These are phyloP conservation scores for Lontra canadensis DNA, from an alignment of 2,113 vertebrate genomes.

Conservation along the genomic window DNA sequence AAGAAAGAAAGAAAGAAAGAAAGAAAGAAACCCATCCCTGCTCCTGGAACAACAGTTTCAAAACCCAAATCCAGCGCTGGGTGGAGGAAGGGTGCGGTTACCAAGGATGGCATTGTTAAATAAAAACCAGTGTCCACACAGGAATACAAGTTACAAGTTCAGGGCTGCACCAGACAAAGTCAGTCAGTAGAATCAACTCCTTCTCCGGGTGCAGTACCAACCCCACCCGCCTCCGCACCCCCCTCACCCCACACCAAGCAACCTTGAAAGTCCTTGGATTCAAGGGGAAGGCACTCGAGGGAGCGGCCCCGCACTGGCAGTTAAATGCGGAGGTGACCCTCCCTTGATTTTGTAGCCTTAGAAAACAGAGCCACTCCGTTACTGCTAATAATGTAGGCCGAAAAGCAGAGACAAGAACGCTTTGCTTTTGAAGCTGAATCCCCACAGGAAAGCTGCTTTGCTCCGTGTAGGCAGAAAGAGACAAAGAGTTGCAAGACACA, in stretches of 20 bases:
- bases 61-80: neutral
- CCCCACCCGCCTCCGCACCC: too few species aligned
- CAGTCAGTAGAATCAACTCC: neutral
- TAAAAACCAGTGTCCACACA: neutral
- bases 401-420: conserved; percentile 55
- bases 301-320: neutral
- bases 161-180: neutral
- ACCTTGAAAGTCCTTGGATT: conserved; percentile 13
- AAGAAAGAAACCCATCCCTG: neutral
- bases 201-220: neutral
- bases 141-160: neutral
- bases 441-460: conserved; percentile 67
- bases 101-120: neutral
- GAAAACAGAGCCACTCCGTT: conserved; percentile 30
- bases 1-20: too few species aligned
- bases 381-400: conserved; percentile 60
- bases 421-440: conserved; percentile 71
- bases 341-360: conserved; percentile 26
- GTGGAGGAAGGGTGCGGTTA: neutral
- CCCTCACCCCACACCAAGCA: neutral
- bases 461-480: conserved; percentile 24
- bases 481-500: neutral
- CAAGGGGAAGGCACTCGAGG: neutral
- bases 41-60: neutral
- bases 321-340: conserved; percentile 32